Percentiles rank a stretch among this genome's conserved stretches.
Evolutionary conservation across 2,888 invertebrate species (phyloP).

Genomic region (Tortrix viridana): DNA sequence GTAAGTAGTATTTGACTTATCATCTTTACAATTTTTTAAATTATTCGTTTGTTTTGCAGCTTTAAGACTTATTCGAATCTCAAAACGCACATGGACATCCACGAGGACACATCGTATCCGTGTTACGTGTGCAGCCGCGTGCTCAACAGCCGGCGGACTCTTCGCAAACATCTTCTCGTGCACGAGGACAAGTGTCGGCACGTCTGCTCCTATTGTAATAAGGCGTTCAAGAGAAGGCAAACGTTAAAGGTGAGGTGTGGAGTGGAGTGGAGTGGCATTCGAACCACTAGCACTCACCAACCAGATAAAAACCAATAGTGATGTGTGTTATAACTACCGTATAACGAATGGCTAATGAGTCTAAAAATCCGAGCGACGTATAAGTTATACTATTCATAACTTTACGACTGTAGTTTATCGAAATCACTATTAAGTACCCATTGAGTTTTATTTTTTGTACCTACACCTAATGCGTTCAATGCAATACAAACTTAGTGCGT

Average conservation of each 20-base stretch:
- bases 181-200: slow-evolving; percentile 82
- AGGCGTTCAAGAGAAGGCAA: slow-evolving; percentile 81
- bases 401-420: no score
- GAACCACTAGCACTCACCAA: no score
- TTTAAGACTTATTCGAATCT: slow-evolving; percentile 83
- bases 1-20: no score
- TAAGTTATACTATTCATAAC: no score
- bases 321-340: no score
- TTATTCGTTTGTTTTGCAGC: slow-evolving; percentile 50
- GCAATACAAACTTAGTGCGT: slow-evolving; percentile 7
- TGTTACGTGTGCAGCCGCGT: slow-evolving; percentile 80
- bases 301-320: no score
- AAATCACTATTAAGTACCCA: no score
- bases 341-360: no score
- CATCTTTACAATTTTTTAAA: neutral
- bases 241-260: slow-evolving; percentile 78
- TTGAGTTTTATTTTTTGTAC: neutral
- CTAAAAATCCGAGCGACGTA: no score
- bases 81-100: slow-evolving; percentile 83
- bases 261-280: no score
- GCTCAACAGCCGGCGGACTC: slow-evolving; percentile 80
- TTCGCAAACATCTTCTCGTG: slow-evolving; percentile 80
- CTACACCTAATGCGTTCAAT: neutral
- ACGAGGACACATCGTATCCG: slow-evolving; percentile 80
- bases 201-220: slow-evolving; percentile 81